Percentiles rank a stretch among this genome's conserved stretches.
Evolutionary conservation across 2,888 invertebrate species (phyloP).

Genomic region (Lasioglossum zephyrum): DNA sequence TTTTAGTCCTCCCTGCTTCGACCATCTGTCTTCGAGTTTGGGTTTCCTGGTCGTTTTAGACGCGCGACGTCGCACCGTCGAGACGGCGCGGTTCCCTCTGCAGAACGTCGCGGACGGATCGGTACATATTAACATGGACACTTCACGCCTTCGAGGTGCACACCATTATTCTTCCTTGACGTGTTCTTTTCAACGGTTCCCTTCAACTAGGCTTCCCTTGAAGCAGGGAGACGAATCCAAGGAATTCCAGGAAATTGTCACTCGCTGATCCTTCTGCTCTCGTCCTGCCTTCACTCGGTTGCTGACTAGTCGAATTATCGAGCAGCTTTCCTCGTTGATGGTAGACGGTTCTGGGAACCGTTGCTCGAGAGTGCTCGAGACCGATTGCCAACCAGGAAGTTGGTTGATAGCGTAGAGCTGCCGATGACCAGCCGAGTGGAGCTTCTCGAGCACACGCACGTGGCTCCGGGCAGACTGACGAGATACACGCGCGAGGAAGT

Average conservation of each 20-base stretch:
- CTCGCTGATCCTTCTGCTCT: not conserved
- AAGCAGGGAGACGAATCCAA: not conserved
- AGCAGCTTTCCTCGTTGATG: not conserved
- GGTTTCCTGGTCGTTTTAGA: constrained; percentile 67
- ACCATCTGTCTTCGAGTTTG: constrained; percentile 69
- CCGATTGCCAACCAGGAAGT: constrained; percentile 16
- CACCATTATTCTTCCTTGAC: constrained; percentile 21
- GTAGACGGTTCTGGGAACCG: not conserved
- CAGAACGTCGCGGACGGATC: constrained; percentile 15
- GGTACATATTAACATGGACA: constrained; percentile 24
- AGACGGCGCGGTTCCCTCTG: constrained; percentile 40
- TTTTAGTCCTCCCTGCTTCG: constrained; percentile 66
- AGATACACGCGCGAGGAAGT: constrained; percentile 79
- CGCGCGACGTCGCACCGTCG: constrained; percentile 39
- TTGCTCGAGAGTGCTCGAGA: not conserved
- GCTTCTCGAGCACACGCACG: constrained; percentile 79
- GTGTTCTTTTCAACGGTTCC: not conserved
- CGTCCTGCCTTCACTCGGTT: not conserved
- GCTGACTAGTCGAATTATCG: not conserved
- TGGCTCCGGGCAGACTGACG: constrained; percentile 80
- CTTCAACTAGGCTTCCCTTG: not conserved
- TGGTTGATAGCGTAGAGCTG: constrained; percentile 7
- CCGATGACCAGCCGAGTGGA: constrained; percentile 50
- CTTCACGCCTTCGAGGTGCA: constrained; percentile 19
- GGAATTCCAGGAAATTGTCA: not conserved